These are phyloP conservation scores for Prionailurus viverrinus DNA, from an alignment of 2,113 vertebrate genomes.

Conservation along the genomic window DNA sequence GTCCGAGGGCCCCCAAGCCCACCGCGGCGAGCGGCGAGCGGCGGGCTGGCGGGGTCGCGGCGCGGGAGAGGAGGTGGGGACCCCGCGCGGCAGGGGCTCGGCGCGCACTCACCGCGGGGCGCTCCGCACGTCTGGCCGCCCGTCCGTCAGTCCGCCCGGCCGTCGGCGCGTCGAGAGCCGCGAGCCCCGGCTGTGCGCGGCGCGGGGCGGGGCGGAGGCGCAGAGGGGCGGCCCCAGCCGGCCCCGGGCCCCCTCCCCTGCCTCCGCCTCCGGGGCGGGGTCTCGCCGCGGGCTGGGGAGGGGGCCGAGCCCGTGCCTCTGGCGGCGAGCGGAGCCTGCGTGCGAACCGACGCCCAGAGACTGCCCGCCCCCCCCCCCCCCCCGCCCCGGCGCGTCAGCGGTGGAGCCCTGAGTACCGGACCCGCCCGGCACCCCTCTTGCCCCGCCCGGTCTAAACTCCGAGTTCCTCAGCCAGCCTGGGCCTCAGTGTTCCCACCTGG, in stretches of 20 bases:
- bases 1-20: neutral
- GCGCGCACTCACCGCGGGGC: conserved; percentile 57
- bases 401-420: fast-evolving
- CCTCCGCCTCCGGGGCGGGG: conserved; percentile 49
- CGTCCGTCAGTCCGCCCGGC: neutral
- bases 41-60: neutral
- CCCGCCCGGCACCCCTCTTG: neutral
- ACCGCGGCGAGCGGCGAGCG: fast-evolving
- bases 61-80: fast-evolving
- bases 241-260: neutral
- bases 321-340: fast-evolving
- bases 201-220: neutral
- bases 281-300: neutral
- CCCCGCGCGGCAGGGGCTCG: too few species aligned
- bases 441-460: neutral
- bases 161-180: conserved; percentile 5
- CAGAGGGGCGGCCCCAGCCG: neutral
- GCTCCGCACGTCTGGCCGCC: neutral
- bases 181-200: conserved; percentile 9
- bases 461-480: neutral
- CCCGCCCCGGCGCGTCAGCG: fast-evolving
- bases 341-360: neutral
- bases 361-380: neutral
- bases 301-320: neutral
- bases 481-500: neutral